A percentile compares a stretch with the other conserved stretches of the same genome.
These are phyloP conservation scores for Tachystola acroxantha DNA, from an alignment of 2,888 invertebrate species.

Conservation along the genomic window DNA sequence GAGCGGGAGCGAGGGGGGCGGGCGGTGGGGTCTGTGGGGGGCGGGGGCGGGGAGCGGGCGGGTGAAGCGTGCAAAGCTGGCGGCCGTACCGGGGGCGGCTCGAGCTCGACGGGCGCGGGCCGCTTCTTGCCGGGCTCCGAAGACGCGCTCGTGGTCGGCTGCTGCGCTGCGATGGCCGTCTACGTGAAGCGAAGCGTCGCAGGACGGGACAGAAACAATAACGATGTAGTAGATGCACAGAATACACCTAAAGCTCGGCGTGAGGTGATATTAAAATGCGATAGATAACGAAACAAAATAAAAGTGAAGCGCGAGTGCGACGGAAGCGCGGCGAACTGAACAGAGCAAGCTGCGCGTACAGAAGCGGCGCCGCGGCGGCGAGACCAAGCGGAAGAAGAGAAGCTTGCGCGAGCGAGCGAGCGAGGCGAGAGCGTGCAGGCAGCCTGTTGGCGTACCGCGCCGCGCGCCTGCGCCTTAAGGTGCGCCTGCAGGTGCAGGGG, in stretches of 20 bases:
- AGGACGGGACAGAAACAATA: constrained; percentile 78
- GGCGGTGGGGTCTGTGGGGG: constrained; percentile 52
- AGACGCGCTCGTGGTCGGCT: constrained; percentile 81
- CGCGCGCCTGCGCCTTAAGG: constrained; percentile 98
- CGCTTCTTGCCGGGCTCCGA: constrained; percentile 96
- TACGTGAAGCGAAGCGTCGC: constrained; percentile 78
- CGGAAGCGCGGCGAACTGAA: constrained; percentile 69
- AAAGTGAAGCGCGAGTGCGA: constrained; percentile 77
- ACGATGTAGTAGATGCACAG: constrained; percentile 78
- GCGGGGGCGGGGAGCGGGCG: constrained; percentile 35
- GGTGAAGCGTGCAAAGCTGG: constrained; percentile 82
- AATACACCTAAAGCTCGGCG: constrained; percentile 78
- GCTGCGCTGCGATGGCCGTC: constrained; percentile 78
- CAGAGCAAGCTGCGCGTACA: constrained; percentile 72
- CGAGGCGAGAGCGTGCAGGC: constrained; percentile 66
- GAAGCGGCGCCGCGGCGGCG: constrained; percentile 74
- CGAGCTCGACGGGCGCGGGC: constrained; percentile 82
- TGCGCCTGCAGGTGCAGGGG: constrained; percentile 99
- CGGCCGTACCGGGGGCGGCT: constrained; percentile 93
- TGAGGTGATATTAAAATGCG: constrained; percentile 72
- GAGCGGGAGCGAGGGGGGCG: constrained; percentile 40
- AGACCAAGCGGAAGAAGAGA: constrained; percentile 72
- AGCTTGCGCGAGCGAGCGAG: constrained; percentile 72
- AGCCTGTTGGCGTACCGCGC: constrained; percentile 89
- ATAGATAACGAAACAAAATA: constrained; percentile 70